A percentile compares a stretch with the other conserved stretches of the same genome.
Conservation (phyloP, 1,140 invertebrate genomes). For the Trichoplusia ni region DNA sequence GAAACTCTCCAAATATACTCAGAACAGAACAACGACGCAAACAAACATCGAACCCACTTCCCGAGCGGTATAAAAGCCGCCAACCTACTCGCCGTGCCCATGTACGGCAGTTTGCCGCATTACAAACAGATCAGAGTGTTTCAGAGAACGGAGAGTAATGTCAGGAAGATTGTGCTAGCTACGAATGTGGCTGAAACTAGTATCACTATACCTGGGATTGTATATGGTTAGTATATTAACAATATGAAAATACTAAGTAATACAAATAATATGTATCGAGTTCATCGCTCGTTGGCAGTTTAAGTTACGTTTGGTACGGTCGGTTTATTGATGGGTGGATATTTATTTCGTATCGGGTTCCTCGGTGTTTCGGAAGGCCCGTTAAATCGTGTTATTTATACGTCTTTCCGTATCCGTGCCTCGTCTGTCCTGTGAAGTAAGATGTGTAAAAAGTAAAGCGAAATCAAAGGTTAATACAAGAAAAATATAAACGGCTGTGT, state of each 20-base stretch:
- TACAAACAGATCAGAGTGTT: conserved; percentile 90
- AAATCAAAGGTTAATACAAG: too few species aligned
- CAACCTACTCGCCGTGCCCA: conserved; percentile 90
- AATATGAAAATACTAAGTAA: neutral
- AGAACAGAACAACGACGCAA: conserved; percentile 80
- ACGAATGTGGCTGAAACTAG: conserved; percentile 99
- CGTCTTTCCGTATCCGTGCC: too few species aligned
- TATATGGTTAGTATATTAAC: conserved; percentile 86
- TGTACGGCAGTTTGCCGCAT: conserved; percentile 92
- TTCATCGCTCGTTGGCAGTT: too few species aligned
- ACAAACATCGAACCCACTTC: conserved; percentile 58
- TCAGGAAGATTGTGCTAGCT: conserved; percentile 95
- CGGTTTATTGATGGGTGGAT: too few species aligned
- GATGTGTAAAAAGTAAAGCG: too few species aligned
- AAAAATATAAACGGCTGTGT: too few species aligned
- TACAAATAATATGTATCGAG: too few species aligned
- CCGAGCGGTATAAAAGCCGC: conserved; percentile 64
- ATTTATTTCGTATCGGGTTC: too few species aligned
- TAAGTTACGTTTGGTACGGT: too few species aligned
- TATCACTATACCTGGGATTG: conserved; percentile 94
- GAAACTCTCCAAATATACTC: conserved; percentile 86
- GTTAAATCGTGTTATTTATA: too few species aligned
- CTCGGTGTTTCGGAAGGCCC: too few species aligned
- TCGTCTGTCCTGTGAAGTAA: too few species aligned
- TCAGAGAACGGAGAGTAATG: conserved; percentile 55